phyloP scores from a whole-genome alignment of 2,797 vertebrate genomes.

The Takifugu ocellatus region DNA sequence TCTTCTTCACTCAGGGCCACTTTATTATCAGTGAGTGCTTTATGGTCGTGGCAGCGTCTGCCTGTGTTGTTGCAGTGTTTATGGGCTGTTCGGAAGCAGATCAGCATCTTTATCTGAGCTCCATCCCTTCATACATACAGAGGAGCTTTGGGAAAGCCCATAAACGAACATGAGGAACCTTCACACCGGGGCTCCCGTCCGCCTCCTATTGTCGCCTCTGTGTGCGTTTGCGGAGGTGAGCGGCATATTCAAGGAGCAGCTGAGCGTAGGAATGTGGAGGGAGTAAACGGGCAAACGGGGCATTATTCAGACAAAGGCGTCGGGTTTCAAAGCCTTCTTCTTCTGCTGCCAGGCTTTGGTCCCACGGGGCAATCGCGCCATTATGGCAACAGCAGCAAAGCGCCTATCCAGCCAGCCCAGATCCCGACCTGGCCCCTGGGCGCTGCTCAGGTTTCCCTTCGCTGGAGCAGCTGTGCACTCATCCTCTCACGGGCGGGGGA shows the following conservation, averaged over 20 bases:
- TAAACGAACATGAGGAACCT: conserved; percentile 21
- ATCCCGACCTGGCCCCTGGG: conserved; percentile 40
- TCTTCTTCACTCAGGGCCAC: conserved; percentile 23
- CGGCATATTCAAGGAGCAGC: conserved; percentile 2
- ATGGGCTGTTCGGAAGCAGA: conserved; percentile 53
- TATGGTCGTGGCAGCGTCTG: conserved; percentile 27
- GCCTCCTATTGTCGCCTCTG: conserved; percentile 40
- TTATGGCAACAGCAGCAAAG: conserved; percentile 58
- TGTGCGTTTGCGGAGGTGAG: conserved; percentile 21
- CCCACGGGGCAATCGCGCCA: conserved; percentile 57
- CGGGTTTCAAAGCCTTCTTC: conserved; percentile 58
- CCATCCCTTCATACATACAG: conserved; percentile 63
- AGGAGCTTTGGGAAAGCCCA: conserved; percentile 11
- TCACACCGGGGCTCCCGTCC: conserved; percentile 40
- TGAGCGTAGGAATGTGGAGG: conserved; percentile 7
- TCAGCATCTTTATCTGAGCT: conserved; percentile 56
- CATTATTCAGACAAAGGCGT: conserved; percentile 41
- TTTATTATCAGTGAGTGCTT: conserved; percentile 53
- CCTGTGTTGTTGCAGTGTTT: conserved; percentile 38
- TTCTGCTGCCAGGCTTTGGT: conserved; percentile 51
- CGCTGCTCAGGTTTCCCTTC: conserved; percentile 55
- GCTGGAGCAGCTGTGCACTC: conserved; percentile 43
- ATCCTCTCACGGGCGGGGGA: conserved; percentile 20
- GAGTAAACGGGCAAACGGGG: conserved; percentile 8
- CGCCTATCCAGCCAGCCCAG: conserved; percentile 34